These are phyloP conservation scores for Simalia tracyae DNA, from an alignment of 2,797 vertebrate species.

Conservation along the genomic window DNA sequence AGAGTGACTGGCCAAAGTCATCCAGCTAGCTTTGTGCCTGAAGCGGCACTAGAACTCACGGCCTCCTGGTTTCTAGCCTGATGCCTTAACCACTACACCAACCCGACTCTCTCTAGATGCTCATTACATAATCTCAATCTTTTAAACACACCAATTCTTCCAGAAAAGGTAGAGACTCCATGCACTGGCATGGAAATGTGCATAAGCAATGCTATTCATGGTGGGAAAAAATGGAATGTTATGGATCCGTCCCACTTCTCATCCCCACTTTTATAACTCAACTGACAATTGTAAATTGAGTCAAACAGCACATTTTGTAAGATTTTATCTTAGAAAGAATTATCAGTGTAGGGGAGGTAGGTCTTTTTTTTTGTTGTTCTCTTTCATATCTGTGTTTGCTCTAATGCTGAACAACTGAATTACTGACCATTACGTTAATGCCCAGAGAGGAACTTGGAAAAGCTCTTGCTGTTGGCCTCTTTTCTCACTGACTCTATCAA, in stretches of 20 bases:
- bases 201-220: not conserved
- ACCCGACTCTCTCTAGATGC: not conserved
- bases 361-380: not conserved
- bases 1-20: not conserved
- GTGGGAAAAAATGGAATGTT: not conserved
- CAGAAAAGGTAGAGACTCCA: not conserved
- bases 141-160: not conserved
- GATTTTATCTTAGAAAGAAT: not conserved
- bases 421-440: conserved; percentile 25
- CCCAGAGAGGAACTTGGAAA: not conserved
- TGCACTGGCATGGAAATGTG: too few species aligned
- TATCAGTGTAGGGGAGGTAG: not conserved
- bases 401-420: not conserved
- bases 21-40: not conserved
- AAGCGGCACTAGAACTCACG: not conserved
- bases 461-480: not conserved
- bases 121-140: not conserved
- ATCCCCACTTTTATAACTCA: not conserved
- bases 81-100: not conserved
- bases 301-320: not conserved
- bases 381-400: not conserved
- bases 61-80: not conserved
- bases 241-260: not conserved
- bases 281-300: not conserved
- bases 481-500: conserved; percentile 21